A percentile compares a stretch with the other conserved stretches of the same genome.
These are phyloP conservation scores for Halictus ligatus DNA, from an alignment of 2,888 invertebrate species.

Conservation along the genomic window DNA sequence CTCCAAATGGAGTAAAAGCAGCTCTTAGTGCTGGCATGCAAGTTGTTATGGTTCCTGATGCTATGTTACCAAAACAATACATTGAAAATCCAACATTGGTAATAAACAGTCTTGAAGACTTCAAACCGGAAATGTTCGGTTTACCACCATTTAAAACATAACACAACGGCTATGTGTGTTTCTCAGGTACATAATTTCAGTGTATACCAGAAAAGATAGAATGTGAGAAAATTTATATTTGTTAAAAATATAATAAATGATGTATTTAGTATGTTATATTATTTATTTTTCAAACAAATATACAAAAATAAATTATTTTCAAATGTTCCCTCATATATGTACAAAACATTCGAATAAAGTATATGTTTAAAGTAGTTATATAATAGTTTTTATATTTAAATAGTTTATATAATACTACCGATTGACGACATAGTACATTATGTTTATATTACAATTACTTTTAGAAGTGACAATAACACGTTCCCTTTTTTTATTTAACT, in stretches of 20 bases:
- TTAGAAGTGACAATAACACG: background rate
- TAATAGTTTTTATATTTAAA: conserved; percentile 4
- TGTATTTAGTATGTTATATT: conserved; percentile 62
- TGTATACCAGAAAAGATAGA: background rate
- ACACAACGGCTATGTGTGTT: background rate
- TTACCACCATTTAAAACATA: conserved; percentile 86
- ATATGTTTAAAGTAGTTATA: background rate
- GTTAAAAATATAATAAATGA: conserved; percentile 15
- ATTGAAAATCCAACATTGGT: conserved; percentile 88
- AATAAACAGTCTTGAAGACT: conserved; percentile 90
- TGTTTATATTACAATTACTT: background rate
- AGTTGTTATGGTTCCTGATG: conserved; percentile 86
- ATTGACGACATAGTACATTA: background rate
- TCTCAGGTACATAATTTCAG: background rate
- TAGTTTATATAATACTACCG: background rate
- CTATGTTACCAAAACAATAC: conserved; percentile 85
- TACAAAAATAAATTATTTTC: conserved; percentile 19
- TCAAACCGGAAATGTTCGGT: conserved; percentile 94
- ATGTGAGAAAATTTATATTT: conserved; percentile 25
- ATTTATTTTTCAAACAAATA: conserved; percentile 77
- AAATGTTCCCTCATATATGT: conserved; percentile 6
- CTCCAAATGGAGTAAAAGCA: conserved; percentile 87
- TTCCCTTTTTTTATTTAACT: background rate
- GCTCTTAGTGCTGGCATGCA: conserved; percentile 87
- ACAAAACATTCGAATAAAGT: conserved; percentile 15